These are phyloP conservation scores for Chitala chitala DNA, from an alignment of 2,113 vertebrate species.

Conservation along the genomic window DNA sequence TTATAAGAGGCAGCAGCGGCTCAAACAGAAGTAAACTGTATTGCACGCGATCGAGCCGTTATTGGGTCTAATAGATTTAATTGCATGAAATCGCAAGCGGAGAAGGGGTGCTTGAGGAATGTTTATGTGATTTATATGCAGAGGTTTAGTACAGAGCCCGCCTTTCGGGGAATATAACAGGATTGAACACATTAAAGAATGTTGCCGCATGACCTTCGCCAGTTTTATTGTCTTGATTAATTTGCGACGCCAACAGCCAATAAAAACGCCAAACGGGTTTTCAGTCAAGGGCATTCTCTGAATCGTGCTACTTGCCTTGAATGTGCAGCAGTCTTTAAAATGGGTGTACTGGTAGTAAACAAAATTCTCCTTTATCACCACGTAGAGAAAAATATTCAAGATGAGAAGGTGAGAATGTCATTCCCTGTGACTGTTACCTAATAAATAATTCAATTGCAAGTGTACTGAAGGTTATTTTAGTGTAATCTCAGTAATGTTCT, in stretches of 20 bases:
- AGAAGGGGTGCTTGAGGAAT: neutral
- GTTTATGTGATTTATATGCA: neutral
- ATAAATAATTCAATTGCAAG: too few relatives aligned
- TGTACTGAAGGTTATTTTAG: too few relatives aligned
- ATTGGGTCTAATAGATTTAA: neutral
- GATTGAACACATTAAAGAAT: neutral
- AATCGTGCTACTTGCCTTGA: too few relatives aligned
- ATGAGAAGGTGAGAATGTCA: neutral
- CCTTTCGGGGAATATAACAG: neutral
- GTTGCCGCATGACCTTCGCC: neutral
- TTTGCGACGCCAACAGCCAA: neutral
- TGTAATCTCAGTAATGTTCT: too few relatives aligned
- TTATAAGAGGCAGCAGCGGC: too few relatives aligned
- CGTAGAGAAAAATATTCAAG: too few relatives aligned
- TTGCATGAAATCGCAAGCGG: neutral
- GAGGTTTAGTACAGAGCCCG: neutral
- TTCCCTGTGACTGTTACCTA: neutral
- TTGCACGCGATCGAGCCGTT: neutral
- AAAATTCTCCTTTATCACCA: too few relatives aligned
- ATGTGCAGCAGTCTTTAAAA: neutral
- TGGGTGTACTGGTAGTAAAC: neutral
- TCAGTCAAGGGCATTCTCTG: neutral
- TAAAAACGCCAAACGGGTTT: neutral
- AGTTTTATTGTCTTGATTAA: constrained; percentile 7
- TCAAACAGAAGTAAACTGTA: too few relatives aligned